phyloP scores from a whole-genome alignment of 2,113 vertebrate genomes.

The Chroicocephalus ridibundus region DNA sequence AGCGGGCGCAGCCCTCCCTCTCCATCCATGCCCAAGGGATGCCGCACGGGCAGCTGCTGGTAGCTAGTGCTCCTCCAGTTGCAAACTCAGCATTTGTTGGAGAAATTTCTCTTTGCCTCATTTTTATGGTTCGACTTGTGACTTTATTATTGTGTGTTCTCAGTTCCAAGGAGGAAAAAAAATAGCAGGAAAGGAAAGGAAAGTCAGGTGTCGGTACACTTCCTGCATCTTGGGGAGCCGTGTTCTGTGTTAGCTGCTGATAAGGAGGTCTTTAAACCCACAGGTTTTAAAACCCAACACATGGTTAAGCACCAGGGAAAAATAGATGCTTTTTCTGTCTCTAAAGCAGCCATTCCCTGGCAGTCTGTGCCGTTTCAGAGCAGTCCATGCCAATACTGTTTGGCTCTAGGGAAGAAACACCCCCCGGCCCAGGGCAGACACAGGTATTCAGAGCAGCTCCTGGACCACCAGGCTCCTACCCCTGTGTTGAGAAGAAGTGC shows the following conservation, averaged over 20 bases:
- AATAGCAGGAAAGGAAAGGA: neutral
- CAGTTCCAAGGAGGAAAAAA: neutral
- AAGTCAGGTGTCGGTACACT: neutral
- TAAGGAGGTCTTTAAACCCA: conserved; percentile 19
- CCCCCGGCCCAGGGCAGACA: neutral
- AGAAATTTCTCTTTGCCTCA: neutral
- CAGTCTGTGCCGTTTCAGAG: neutral
- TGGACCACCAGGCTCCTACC: neutral
- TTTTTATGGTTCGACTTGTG: neutral
- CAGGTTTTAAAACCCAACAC: neutral
- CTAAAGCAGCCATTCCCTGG: neutral
- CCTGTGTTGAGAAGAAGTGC: neutral
- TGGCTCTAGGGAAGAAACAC: neutral
- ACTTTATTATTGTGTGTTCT: neutral
- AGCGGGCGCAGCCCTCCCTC: neutral
- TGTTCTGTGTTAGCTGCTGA: conserved; percentile 1
- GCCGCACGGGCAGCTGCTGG: neutral
- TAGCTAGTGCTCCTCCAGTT: neutral
- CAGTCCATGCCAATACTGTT: neutral
- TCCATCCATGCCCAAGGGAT: neutral
- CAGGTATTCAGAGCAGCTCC: neutral
- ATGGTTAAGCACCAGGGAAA: neutral
- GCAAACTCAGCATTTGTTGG: neutral
- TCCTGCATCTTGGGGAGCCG: neutral
- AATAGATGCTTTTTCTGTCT: neutral